A percentile compares a stretch with the other conserved stretches of the same genome.
Evolutionary conservation across 2,113 vertebrate genomes (phyloP).

Genomic region (Willisornis vidua): DNA sequence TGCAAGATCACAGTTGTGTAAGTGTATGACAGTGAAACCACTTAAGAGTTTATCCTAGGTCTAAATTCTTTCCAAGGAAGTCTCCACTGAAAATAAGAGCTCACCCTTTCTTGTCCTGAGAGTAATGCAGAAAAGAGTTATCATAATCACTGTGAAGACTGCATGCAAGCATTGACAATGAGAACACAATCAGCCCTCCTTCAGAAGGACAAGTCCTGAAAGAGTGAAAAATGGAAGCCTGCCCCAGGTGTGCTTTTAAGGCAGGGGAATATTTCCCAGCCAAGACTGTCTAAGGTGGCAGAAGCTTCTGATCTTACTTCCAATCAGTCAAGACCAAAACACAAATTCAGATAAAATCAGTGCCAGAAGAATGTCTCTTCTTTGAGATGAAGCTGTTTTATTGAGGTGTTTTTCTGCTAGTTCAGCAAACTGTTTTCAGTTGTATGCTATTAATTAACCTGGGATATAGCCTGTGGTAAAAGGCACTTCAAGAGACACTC

Average conservation of each 20-base stretch:
- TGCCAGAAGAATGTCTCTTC: neutral
- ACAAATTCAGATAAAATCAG: neutral
- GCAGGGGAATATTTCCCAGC: neutral
- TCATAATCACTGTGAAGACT: neutral
- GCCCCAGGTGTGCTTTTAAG: neutral
- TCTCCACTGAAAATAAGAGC: neutral
- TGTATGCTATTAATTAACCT: constrained; percentile 25
- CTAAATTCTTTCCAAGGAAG: neutral
- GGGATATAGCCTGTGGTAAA: constrained; percentile 20
- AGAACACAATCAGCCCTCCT: neutral
- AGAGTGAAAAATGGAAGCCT: neutral
- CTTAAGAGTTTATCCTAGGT: neutral
- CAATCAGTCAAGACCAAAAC: neutral
- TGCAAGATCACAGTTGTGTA: neutral
- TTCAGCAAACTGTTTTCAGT: constrained; percentile 29
- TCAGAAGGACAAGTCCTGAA: neutral
- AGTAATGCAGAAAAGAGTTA: neutral
- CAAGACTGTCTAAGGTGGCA: neutral
- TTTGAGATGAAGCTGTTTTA: constrained; percentile 8
- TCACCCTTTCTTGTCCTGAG: neutral
- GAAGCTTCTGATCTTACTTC: neutral
- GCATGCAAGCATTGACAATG: neutral
- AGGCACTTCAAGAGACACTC: neutral
- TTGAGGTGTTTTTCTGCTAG: constrained; percentile 37
- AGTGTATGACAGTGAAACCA: neutral